A percentile compares a stretch with the other conserved stretches of the same genome.
Conservation (phyloP, 2,888 invertebrate species). For the Chrysolina haemoptera region DNA sequence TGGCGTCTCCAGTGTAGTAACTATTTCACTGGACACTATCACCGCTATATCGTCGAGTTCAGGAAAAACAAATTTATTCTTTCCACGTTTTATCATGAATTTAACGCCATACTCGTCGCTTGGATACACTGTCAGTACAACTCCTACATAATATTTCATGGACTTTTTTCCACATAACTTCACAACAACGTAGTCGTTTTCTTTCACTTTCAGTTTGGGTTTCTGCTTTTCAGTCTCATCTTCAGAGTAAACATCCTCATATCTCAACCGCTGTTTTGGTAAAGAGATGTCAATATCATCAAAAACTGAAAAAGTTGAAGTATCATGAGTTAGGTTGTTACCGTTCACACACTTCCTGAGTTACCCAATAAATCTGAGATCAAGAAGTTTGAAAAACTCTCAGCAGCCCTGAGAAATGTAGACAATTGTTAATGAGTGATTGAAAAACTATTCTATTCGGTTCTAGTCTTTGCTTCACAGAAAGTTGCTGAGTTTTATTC, state of each 20-base stretch:
- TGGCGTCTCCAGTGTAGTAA: conserved; percentile 6
- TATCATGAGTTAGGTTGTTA: neutral
- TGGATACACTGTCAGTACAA: conserved; percentile 3
- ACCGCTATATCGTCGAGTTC: conserved; percentile 21
- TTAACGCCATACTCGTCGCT: conserved; percentile 21
- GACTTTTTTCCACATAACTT: conserved; percentile 23
- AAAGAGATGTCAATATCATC: neutral
- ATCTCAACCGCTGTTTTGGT: neutral
- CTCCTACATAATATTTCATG: conserved; percentile 21
- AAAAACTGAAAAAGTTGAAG: neutral
- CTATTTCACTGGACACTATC: conserved; percentile 2
- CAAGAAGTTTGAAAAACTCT: no score
- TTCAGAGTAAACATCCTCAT: conserved; percentile 6
- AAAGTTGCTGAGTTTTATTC: no score
- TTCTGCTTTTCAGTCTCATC: neutral
- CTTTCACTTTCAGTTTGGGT: neutral
- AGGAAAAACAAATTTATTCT: conserved; percentile 27
- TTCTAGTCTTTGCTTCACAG: no score
- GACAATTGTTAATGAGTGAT: no score
- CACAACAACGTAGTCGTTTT: conserved; percentile 28
- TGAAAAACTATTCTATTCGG: no score
- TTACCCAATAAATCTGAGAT: no score
- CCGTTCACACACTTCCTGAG: no score
- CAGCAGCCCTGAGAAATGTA: no score
- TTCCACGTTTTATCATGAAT: conserved; percentile 23